phyloP scores from a whole-genome alignment of 2,888 invertebrate species.

The Eilema depressum region DNA sequence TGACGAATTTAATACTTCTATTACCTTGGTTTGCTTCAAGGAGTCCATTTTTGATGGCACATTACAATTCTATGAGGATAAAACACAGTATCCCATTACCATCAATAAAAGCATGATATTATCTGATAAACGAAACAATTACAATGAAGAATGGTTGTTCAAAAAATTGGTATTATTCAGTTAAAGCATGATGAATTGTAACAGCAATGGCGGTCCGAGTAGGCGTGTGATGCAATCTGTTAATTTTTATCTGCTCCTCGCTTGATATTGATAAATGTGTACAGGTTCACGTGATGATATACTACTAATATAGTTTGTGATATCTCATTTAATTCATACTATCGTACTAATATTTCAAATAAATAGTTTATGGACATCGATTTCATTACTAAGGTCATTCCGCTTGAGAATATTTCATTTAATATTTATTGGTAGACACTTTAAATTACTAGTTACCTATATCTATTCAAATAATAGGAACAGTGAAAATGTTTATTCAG shows the following conservation, averaged over 20 bases:
- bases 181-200: conserved; percentile 46
- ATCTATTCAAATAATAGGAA: no score
- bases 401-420: background rate
- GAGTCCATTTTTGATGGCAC: background rate
- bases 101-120: conserved; percentile 27
- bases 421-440: background rate
- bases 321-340: background rate
- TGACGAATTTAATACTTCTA: no score
- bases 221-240: conserved; percentile 42
- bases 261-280: conserved; percentile 46
- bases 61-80: background rate
- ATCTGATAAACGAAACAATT: conserved; percentile 30
- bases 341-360: background rate
- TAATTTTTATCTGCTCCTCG: conserved; percentile 43
- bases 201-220: conserved; percentile 26
- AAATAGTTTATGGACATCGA: background rate
- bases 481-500: no score
- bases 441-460: no score
- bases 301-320: background rate
- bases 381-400: conserved; percentile 5
- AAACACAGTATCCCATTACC: conserved; percentile 17
- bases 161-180: conserved; percentile 44
- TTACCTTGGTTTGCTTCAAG: no score
- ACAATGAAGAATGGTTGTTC: conserved; percentile 35
- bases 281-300: conserved; percentile 12